These are phyloP conservation scores for Heliconius himera DNA, from an alignment of 1,140 invertebrate species.

Conservation along the genomic window DNA sequence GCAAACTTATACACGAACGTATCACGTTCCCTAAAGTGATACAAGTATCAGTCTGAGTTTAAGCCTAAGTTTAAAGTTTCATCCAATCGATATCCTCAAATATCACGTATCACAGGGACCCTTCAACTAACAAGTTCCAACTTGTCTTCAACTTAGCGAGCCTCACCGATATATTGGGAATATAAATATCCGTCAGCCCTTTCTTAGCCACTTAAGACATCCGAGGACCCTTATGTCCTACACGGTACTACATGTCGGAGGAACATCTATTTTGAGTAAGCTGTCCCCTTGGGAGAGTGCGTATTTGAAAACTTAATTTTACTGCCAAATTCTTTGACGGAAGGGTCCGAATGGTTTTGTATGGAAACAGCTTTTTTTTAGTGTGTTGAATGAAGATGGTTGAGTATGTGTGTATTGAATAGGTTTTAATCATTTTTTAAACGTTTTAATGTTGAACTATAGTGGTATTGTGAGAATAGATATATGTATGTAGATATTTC, in stretches of 20 bases:
- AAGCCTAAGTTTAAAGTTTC: constrained; percentile 34
- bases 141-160: constrained; percentile 45
- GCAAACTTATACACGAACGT: neutral
- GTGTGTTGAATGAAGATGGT: neutral
- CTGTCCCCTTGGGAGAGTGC: constrained; percentile 48
- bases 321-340: constrained; percentile 38
- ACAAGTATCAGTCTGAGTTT: constrained; percentile 11
- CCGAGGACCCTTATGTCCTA: constrained; percentile 54
- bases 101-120: constrained; percentile 44
- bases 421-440: too few relatives aligned
- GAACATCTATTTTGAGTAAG: constrained; percentile 59
- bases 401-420: too few relatives aligned
- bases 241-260: constrained; percentile 44
- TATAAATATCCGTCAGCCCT: constrained; percentile 61
- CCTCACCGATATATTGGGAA: constrained; percentile 58
- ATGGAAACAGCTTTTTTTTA: neutral
- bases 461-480: too few relatives aligned
- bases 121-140: constrained; percentile 53
- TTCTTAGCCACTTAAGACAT: constrained; percentile 59
- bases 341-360: constrained; percentile 25
- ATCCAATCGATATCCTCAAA: constrained; percentile 37
- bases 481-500: too few relatives aligned
- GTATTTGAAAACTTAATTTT: constrained; percentile 45
- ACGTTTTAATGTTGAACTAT: too few relatives aligned
- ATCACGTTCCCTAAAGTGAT: constrained; percentile 7